A percentile compares a stretch with the other conserved stretches of the same genome.
Evolutionary conservation across 2,113 vertebrate species (phyloP).

Genomic region (Rhagologus leucostigma): DNA sequence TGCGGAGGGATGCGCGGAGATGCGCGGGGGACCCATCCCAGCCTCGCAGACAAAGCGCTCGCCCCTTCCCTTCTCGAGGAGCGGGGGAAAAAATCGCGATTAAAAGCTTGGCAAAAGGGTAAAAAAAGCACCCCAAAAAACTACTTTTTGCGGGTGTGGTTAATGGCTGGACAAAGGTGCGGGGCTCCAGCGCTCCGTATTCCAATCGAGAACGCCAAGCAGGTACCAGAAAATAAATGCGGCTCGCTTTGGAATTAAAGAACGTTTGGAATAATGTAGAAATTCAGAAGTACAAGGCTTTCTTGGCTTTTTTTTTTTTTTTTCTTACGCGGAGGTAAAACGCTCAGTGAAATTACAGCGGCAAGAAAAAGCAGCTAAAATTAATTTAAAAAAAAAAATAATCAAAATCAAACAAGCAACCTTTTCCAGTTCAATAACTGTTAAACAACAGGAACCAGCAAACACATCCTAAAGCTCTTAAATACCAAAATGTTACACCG

Average conservation of each 20-base stretch:
- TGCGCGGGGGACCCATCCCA: not conserved
- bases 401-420: not conserved
- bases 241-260: not conserved
- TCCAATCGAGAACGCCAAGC: not conserved
- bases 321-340: not conserved
- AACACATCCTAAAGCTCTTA: not conserved
- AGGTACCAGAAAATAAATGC: conserved; percentile 3
- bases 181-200: not conserved
- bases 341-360: conserved; percentile 3
- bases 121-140: not conserved
- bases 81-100: not conserved
- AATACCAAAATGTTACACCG: not conserved
- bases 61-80: not conserved
- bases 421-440: not conserved
- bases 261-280: not conserved
- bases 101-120: not conserved
- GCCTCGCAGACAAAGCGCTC: not conserved
- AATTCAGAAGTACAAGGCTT: conserved; percentile 10
- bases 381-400: not conserved
- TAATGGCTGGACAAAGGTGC: not conserved
- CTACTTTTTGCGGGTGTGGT: not conserved
- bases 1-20: not conserved
- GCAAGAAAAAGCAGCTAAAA: not conserved
- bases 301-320: not conserved
- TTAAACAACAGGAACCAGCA: not conserved